Evolutionary conservation across 1,140 invertebrate species (phyloP).

Genomic region (Drosophila asahinai): DNA sequence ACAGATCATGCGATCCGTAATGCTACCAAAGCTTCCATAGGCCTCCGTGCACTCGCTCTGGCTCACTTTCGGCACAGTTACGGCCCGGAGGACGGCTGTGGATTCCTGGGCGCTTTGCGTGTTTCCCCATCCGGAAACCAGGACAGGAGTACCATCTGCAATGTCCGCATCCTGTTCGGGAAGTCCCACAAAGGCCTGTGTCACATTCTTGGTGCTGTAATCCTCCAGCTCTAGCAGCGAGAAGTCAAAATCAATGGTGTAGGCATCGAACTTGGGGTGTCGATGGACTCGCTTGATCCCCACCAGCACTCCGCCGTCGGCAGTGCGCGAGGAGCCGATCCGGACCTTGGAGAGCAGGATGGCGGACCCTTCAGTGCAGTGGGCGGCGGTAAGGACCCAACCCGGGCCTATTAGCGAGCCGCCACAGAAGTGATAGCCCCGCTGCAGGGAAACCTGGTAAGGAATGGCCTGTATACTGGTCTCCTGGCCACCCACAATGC

Average conservation of each 20-base stretch:
- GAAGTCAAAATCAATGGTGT: conserved; percentile 79
- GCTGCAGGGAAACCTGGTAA: conserved; percentile 85
- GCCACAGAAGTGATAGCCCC: conserved; percentile 87
- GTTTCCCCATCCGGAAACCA: conserved; percentile 86
- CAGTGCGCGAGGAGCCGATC: conserved; percentile 63
- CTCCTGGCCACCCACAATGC: conserved; percentile 85
- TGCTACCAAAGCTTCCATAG: conserved; percentile 63
- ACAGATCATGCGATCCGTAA: conserved; percentile 89
- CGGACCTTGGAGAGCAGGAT: conserved; percentile 51
- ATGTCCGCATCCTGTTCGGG: conserved; percentile 57
- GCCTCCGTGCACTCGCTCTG: conserved; percentile 70
- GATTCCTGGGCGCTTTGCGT: conserved; percentile 58
- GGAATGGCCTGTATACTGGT: conserved; percentile 83
- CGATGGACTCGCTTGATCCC: conserved; percentile 64
- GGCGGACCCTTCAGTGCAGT: conserved; percentile 85
- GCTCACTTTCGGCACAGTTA: conserved; percentile 84
- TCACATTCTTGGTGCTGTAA: conserved; percentile 44
- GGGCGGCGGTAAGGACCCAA: conserved; percentile 86
- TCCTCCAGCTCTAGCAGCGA: conserved; percentile 66
- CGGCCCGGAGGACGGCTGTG: conserved; percentile 77
- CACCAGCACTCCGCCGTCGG: conserved; percentile 66
- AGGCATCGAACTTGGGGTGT: conserved; percentile 72
- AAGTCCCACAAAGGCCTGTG: conserved; percentile 47
- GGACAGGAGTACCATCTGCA: conserved; percentile 66
- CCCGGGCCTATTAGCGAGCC: conserved; percentile 88